Evolutionary conservation across 1,140 invertebrate genomes (phyloP).

Genomic region (Papilio aristodemus): DNA sequence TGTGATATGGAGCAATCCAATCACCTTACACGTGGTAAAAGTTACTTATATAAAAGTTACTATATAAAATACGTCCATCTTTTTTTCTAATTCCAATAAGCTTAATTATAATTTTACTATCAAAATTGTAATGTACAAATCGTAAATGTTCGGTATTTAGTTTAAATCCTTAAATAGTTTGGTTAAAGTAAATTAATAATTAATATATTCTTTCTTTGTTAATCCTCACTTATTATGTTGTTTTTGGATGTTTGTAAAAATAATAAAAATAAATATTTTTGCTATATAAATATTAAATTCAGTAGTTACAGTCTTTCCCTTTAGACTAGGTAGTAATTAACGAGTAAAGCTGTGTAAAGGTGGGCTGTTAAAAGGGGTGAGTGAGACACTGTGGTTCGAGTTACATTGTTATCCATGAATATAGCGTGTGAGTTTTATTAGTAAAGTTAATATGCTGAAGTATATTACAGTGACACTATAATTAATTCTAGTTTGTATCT

Average conservation of each 20-base stretch:
- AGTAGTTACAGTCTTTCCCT: constrained; percentile 45
- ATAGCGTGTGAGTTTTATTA: constrained; percentile 23
- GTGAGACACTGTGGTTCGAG: constrained; percentile 59
- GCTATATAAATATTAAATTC: constrained; percentile 24
- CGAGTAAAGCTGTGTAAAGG: constrained; percentile 61
- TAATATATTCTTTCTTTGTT: no score
- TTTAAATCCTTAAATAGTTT: no score
- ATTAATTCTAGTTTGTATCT: no score
- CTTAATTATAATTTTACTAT: no score
- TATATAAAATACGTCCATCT: no score
- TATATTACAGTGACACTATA: constrained; percentile 17
- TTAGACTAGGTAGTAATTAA: constrained; percentile 57
- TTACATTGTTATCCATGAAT: constrained; percentile 40
- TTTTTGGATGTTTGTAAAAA: no score
- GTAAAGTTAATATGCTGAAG: background rate
- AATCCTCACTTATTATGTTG: no score
- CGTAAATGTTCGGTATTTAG: no score
- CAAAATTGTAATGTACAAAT: background rate
- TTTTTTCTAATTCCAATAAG: no score
- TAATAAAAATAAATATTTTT: background rate
- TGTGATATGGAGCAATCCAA: no score
- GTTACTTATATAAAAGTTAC: no score
- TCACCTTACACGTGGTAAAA: background rate
- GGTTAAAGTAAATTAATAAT: no score
- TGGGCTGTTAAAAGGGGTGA: constrained; percentile 76